A percentile compares a stretch with the other conserved stretches of the same genome.
These are phyloP conservation scores for Gallinago paraguaiae DNA, from an alignment of 2,113 vertebrate genomes.

Conservation along the genomic window DNA sequence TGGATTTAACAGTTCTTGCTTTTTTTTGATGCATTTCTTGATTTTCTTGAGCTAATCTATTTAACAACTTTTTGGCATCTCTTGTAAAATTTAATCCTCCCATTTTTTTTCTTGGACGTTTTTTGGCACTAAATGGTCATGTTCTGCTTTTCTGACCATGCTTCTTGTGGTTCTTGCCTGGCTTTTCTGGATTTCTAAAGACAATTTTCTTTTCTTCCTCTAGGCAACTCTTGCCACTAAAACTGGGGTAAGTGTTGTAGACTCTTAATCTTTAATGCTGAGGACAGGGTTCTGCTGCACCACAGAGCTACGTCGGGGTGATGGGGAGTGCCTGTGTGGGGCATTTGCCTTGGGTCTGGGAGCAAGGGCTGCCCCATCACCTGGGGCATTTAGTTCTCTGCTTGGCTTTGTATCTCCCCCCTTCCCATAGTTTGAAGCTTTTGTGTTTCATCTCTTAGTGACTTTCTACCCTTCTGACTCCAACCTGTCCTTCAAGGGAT, in stretches of 20 bases:
- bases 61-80: constrained; percentile 69
- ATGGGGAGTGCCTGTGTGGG: background rate
- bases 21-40: constrained; percentile 63
- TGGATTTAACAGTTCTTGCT: constrained; percentile 66
- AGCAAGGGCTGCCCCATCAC: background rate
- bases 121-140: constrained; percentile 67
- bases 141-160: constrained; percentile 62
- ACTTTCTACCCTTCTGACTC: background rate
- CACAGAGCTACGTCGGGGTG: background rate
- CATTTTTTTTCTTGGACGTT: constrained; percentile 6
- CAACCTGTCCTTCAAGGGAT: background rate
- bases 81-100: constrained; percentile 44
- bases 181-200: constrained; percentile 61
- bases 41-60: constrained; percentile 58
- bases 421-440: background rate
- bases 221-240: constrained; percentile 86
- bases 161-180: constrained; percentile 26
- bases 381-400: background rate
- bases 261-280: background rate
- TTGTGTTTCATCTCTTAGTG: background rate
- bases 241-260: constrained; percentile 85
- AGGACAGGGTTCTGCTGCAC: background rate
- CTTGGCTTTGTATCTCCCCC: background rate
- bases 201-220: constrained; percentile 66
- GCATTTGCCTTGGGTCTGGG: background rate